These are phyloP conservation scores for Galendromus occidentalis DNA, from an alignment of 1,140 invertebrate species.

Conservation along the genomic window DNA sequence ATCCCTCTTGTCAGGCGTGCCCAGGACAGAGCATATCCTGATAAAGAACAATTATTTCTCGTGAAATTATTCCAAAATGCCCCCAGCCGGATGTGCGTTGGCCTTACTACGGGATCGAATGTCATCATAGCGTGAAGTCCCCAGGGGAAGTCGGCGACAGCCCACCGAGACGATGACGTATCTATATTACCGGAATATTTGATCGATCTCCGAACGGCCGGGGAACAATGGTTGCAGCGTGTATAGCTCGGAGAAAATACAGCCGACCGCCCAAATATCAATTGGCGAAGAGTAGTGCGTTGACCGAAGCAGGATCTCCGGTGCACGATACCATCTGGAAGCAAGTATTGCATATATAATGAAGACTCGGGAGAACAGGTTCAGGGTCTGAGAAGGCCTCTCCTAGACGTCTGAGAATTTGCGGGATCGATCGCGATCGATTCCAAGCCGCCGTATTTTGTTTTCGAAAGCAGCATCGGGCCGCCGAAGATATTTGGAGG, in stretches of 20 bases:
- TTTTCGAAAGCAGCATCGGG: no score
- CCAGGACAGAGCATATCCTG: slow-evolving; percentile 77
- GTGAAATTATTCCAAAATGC: no score
- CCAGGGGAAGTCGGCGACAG: no score
- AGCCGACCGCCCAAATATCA: slow-evolving; percentile 89
- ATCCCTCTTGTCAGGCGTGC: slow-evolving; percentile 78
- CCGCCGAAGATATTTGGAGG: no score
- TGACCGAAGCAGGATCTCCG: slow-evolving; percentile 84
- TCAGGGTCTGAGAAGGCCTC: no score
- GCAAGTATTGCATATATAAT: not conserved
- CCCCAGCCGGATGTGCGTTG: not conserved
- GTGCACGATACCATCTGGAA: slow-evolving; percentile 51
- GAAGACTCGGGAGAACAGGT: not conserved
- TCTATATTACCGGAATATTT: slow-evolving; percentile 47
- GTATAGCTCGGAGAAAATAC: slow-evolving; percentile 94
- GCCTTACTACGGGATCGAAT: slow-evolving; percentile 14
- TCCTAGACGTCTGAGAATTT: not conserved
- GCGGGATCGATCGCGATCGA: not conserved
- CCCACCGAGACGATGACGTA: slow-evolving; percentile 32
- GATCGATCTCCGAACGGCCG: slow-evolving; percentile 81
- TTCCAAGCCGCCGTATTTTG: not conserved
- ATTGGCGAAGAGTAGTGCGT: slow-evolving; percentile 90
- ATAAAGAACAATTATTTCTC: slow-evolving; percentile 17
- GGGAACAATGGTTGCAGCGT: slow-evolving; percentile 94
- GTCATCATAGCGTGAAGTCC: no score